Evolutionary conservation across 2,888 invertebrate species (phyloP).

Genomic region (Acronicta leporina): DNA sequence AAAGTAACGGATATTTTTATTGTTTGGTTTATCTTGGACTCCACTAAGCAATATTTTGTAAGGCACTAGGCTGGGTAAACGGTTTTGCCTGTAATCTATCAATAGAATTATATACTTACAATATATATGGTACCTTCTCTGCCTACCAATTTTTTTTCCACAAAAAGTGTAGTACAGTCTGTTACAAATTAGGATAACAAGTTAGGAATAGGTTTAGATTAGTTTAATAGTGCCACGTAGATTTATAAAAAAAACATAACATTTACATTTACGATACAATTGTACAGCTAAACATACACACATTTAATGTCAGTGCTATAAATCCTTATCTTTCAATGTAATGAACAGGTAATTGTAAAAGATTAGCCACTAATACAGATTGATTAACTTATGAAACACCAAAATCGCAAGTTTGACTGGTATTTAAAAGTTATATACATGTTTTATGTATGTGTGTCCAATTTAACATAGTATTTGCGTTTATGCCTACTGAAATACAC

Average conservation of each 20-base stretch:
- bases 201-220: too few species aligned
- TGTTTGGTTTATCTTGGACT: too few species aligned
- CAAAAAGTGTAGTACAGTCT: too few species aligned
- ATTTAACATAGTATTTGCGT: background rate
- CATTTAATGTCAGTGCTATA: background rate
- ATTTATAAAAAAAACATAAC: too few species aligned
- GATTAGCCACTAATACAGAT: slow-evolving; percentile 40
- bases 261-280: background rate
- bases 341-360: slow-evolving; percentile 29
- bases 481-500: slow-evolving; percentile 6
- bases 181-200: too few species aligned
- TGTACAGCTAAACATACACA: background rate
- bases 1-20: too few species aligned
- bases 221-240: background rate
- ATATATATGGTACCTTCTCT: too few species aligned
- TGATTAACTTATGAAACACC: slow-evolving; percentile 41
- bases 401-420: slow-evolving; percentile 15
- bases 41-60: too few species aligned
- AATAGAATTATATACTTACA: too few species aligned
- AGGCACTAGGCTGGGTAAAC: too few species aligned
- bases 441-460: background rate
- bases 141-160: too few species aligned
- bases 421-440: background rate
- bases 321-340: slow-evolving; percentile 12
- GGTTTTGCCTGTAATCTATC: too few species aligned